phyloP scores from a whole-genome alignment of 2,888 invertebrate genomes.

The Hanleya hanleyi region DNA sequence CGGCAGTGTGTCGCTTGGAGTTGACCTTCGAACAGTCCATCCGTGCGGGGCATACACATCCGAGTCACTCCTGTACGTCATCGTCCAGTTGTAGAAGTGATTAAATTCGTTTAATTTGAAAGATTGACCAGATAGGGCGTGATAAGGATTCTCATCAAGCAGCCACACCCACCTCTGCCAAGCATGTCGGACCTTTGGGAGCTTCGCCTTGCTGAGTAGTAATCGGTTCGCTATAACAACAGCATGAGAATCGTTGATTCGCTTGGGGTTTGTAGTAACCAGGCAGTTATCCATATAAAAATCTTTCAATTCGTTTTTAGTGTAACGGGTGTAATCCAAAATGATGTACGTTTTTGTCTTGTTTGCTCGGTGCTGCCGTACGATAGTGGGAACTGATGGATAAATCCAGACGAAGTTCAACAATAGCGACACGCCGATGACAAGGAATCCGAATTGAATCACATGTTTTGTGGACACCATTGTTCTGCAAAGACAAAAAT shows the following conservation, averaged over 20 bases:
- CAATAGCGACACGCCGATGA: too few species aligned
- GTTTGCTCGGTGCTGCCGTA: too few species aligned
- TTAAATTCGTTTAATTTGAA: neutral
- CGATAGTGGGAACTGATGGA: too few species aligned
- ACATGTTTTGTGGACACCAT: too few species aligned
- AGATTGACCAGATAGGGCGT: neutral
- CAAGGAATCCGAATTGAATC: too few species aligned
- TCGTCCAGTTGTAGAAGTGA: conserved; percentile 6
- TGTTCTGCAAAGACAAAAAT: too few species aligned
- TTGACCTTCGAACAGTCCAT: neutral
- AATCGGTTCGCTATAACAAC: neutral
- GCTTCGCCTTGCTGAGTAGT: too few species aligned
- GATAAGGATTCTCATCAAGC: conserved; percentile 8
- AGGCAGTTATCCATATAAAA: neutral
- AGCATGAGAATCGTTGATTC: neutral
- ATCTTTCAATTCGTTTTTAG: neutral
- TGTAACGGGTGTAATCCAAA: neutral
- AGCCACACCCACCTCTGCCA: conserved; percentile 13
- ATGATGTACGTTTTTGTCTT: neutral
- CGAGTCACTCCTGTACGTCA: neutral
- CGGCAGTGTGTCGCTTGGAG: neutral
- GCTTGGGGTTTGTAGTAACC: neutral
- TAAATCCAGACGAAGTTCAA: too few species aligned
- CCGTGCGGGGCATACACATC: conserved; percentile 4
- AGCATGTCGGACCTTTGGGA: neutral